A percentile compares a stretch with the other conserved stretches of the same genome.
phyloP scores from a whole-genome alignment of 2,797 vertebrate genomes.

The Chiloscyllium punctatum region DNA sequence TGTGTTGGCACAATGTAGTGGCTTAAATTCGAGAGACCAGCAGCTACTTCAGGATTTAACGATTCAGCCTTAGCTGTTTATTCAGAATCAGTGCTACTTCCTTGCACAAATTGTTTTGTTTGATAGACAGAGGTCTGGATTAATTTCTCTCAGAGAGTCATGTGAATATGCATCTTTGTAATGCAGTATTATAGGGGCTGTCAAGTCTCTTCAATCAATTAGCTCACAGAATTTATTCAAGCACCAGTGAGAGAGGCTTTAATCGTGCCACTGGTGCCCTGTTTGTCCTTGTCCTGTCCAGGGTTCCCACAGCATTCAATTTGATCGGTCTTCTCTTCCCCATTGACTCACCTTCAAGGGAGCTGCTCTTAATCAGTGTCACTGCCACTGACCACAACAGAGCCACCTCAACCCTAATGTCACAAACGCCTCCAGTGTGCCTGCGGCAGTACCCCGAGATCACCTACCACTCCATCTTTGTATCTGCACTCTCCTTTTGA shows the following conservation, averaged over 20 bases:
- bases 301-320: neutral
- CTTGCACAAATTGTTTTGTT: neutral
- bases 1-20: neutral
- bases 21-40: neutral
- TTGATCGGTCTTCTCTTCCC: neutral
- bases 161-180: neutral
- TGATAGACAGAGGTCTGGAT: neutral
- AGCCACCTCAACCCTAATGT: neutral
- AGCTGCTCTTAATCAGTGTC: neutral
- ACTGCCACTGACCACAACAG: neutral
- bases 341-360: neutral
- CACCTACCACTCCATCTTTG: neutral
- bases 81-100: neutral
- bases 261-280: neutral
- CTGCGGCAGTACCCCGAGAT: neutral
- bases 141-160: neutral
- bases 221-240: neutral
- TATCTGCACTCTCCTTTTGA: neutral
- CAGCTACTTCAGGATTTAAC: neutral
- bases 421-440: neutral
- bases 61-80: neutral
- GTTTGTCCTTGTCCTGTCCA: neutral
- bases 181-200: neutral
- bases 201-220: neutral
- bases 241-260: neutral